Conservation (phyloP, 2,888 invertebrate species). For the Cylindroiulus punctatus region DNA sequence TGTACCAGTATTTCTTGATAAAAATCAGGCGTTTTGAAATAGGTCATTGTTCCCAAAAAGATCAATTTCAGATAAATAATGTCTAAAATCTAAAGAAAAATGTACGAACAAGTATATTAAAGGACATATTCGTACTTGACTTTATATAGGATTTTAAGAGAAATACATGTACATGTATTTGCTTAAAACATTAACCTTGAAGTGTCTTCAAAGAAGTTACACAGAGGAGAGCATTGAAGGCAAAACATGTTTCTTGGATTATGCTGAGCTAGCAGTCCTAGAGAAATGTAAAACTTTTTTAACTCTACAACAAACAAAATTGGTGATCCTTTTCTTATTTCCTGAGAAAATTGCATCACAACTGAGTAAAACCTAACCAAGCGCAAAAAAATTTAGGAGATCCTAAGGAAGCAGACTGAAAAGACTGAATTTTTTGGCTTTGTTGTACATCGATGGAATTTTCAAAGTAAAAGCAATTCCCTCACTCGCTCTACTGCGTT, state of each 20-base stretch:
- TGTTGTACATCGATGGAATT: conserved; percentile 23
- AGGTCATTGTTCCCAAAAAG: no score
- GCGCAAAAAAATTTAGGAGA: conserved; percentile 1
- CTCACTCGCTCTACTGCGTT: conserved; percentile 47
- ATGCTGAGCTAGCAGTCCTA: neutral
- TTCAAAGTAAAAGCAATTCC: conserved; percentile 38
- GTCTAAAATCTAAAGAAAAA: no score
- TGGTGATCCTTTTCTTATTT: conserved; percentile 14
- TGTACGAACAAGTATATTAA: no score
- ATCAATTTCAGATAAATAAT: no score
- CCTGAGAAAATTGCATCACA: conserved; percentile 12
- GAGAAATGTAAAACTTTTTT: neutral
- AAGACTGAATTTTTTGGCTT: neutral
- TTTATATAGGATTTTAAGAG: no score
- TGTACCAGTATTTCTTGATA: no score
- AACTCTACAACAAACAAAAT: conserved; percentile 23
- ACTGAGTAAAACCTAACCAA: conserved; percentile 9
- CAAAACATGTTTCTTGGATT: neutral
- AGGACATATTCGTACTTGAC: no score
- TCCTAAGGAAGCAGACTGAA: neutral
- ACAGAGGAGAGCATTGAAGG: neutral
- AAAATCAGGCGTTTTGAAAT: no score
- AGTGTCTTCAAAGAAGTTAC: no score
- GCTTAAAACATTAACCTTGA: no score
- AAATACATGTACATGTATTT: no score